These are phyloP conservation scores for Rutilus rutilus DNA, from an alignment of 2,113 vertebrate species.

Conservation along the genomic window DNA sequence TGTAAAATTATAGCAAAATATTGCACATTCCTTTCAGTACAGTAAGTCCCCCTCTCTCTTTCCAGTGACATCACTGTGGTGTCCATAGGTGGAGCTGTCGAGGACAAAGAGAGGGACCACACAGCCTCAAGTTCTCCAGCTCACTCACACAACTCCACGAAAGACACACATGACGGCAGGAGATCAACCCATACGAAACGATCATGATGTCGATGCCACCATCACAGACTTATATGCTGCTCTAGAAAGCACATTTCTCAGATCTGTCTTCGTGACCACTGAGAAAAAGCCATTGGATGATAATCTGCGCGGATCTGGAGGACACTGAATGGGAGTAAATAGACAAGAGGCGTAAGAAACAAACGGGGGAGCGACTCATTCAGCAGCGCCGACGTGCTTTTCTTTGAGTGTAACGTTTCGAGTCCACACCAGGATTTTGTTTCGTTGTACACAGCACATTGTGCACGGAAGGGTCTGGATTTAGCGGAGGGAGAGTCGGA, in stretches of 20 bases:
- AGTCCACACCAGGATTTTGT: constrained; percentile 9
- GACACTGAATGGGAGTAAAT: constrained; percentile 31
- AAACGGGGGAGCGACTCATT: not conserved
- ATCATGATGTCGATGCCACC: constrained; percentile 25
- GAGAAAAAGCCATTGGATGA: not conserved
- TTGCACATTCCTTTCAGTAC: not conserved
- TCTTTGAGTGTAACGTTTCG: constrained; percentile 11
- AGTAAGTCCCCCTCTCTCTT: not conserved
- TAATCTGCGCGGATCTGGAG: constrained; percentile 2
- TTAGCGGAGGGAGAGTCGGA: constrained; percentile 9
- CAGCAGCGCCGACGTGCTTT: constrained; percentile 19
- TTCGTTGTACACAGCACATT: constrained; percentile 25
- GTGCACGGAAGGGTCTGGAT: constrained; percentile 41
- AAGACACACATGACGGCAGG: constrained; percentile 63
- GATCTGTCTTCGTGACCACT: not conserved
- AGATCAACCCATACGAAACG: constrained; percentile 14
- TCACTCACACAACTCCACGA: constrained; percentile 46
- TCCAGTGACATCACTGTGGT: constrained; percentile 69
- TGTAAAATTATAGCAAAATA: not conserved
- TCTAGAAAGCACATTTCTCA: constrained; percentile 17
- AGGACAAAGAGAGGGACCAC: constrained; percentile 58
- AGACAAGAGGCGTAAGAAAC: constrained; percentile 1
- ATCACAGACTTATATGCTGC: not conserved
- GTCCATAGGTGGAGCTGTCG: constrained; percentile 78
- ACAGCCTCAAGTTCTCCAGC: constrained; percentile 54